Conservation (phyloP, 1,140 invertebrate species). For the Pogonognathellus flavescens region DNA sequence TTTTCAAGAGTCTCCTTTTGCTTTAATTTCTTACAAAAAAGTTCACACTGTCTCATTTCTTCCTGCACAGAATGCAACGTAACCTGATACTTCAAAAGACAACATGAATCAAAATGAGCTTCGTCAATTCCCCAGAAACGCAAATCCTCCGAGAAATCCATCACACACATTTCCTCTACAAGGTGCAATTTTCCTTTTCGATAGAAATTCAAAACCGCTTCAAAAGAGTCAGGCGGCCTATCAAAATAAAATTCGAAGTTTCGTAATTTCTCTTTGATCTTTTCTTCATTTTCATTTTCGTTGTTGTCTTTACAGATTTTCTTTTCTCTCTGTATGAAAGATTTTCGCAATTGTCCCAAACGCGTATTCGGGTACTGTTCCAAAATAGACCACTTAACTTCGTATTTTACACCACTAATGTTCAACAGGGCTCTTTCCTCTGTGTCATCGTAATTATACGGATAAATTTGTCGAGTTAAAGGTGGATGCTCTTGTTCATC, state of each 20-base stretch:
- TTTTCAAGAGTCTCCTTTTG: neutral
- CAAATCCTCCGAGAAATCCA: conserved; percentile 45
- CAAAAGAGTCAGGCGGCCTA: neutral
- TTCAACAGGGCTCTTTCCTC: neutral
- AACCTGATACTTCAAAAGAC: conserved; percentile 9
- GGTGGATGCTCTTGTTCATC: too few species aligned
- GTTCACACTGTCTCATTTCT: neutral
- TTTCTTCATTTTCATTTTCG: neutral
- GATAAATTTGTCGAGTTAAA: too few species aligned
- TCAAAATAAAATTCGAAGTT: conserved; percentile 19
- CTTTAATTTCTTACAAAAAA: neutral
- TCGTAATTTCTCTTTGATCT: neutral
- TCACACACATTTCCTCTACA: neutral
- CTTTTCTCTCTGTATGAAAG: neutral
- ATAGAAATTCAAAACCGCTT: conserved; percentile 15
- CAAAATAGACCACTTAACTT: neutral
- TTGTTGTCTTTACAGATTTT: neutral
- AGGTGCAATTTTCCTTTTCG: conserved; percentile 19
- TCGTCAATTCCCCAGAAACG: conserved; percentile 50
- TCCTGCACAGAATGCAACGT: too few species aligned
- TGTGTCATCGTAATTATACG: too few species aligned
- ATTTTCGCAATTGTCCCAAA: conserved; percentile 1
- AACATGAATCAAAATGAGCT: conserved; percentile 11
- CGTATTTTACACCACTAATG: neutral
- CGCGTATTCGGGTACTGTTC: conserved; percentile 10